Evolutionary conservation across 2,113 vertebrate genomes (phyloP).

Genomic region (Rhea americana): DNA sequence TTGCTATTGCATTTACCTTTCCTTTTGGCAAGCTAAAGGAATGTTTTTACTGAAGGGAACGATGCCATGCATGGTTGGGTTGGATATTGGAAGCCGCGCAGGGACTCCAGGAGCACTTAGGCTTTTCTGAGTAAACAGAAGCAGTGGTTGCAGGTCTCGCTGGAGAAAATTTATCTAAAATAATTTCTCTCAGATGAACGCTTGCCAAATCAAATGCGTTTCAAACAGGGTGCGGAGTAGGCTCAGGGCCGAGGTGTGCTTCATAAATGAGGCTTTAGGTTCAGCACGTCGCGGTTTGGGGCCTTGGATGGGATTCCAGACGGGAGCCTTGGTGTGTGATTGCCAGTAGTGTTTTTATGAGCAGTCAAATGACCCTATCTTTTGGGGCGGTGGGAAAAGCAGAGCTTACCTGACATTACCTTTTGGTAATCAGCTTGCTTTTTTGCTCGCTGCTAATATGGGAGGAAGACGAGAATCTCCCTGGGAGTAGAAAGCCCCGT

Average conservation of each 20-base stretch:
- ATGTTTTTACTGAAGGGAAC: neutral
- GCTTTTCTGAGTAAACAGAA: neutral
- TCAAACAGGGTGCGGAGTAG: accelerated
- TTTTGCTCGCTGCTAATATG: neutral
- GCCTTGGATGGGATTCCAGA: neutral
- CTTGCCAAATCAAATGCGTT: neutral
- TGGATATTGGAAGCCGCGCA: neutral
- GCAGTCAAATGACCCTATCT: accelerated
- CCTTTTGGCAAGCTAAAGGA: neutral
- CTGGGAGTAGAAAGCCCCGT: neutral
- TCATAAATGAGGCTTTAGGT: accelerated
- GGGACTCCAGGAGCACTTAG: neutral
- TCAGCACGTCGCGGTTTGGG: accelerated
- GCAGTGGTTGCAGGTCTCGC: neutral
- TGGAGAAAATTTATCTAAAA: neutral
- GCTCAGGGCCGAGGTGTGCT: neutral
- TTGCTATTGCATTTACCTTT: neutral
- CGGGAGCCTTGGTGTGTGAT: accelerated
- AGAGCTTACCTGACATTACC: accelerated
- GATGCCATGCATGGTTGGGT: neutral
- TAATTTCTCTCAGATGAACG: neutral
- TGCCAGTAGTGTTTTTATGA: neutral
- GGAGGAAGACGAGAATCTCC: neutral
- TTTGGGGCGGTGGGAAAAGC: accelerated
- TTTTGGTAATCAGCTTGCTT: neutral